Evolutionary conservation across 2,888 invertebrate genomes (phyloP).

Genomic region (Calliscelio sp.): DNA sequence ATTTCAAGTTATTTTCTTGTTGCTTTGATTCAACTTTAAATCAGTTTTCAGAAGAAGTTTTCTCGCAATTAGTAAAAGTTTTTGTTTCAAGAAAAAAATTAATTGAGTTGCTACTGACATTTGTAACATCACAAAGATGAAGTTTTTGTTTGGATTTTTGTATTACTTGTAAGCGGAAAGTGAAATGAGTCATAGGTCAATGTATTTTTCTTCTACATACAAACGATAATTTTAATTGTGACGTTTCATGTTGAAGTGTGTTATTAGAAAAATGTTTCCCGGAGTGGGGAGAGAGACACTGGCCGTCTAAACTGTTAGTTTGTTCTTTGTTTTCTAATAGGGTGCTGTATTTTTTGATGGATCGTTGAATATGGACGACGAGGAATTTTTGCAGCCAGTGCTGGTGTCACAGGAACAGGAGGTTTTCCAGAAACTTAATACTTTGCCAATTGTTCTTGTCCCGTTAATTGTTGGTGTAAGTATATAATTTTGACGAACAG

Average conservation of each 20-base stretch:
- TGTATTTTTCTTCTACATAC: conserved; percentile 25
- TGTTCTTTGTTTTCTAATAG: conserved; percentile 65
- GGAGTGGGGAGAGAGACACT: background rate
- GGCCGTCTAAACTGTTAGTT: conserved; percentile 20
- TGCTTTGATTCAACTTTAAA: too few species aligned
- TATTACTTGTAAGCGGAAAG: conserved; percentile 17
- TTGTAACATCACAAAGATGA: background rate
- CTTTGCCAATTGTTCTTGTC: conserved; percentile 79
- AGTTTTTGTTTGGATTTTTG: too few species aligned
- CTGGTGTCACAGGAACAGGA: conserved; percentile 81
- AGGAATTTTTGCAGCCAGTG: conserved; percentile 82
- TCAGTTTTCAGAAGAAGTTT: too few species aligned
- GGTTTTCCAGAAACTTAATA: conserved; percentile 81
- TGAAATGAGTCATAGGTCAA: conserved; percentile 42
- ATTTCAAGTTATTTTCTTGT: too few species aligned
- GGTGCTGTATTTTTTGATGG: conserved; percentile 79
- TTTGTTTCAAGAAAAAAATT: too few species aligned
- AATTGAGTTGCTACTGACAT: too few species aligned
- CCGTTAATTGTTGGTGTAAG: conserved; percentile 81
- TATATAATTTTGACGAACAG: too few species aligned
- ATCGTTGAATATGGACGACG: conserved; percentile 83
- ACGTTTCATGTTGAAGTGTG: background rate
- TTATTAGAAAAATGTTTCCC: conserved; percentile 16
- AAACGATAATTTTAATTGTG: conserved; percentile 28
- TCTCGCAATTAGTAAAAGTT: too few species aligned